Evolutionary conservation across 2,888 invertebrate species (phyloP).

Genomic region (Cylloceria caligata): DNA sequence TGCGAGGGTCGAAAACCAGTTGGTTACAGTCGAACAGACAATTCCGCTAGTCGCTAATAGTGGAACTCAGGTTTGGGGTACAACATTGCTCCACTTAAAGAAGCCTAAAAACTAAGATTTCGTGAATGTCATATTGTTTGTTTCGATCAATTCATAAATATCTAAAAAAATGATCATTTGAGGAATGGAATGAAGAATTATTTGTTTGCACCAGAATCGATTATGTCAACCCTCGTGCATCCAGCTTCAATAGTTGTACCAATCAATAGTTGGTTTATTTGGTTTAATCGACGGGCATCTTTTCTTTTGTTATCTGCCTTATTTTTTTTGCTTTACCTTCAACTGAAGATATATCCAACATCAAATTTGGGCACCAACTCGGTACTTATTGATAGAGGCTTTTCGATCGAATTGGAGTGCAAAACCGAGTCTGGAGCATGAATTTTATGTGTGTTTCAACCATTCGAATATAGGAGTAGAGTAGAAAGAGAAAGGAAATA

Average conservation of each 20-base stretch:
- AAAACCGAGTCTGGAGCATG: not conserved
- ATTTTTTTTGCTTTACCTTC: no score
- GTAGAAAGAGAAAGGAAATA: not conserved
- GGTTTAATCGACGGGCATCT: not conserved
- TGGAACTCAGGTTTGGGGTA: not conserved
- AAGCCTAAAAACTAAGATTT: no score
- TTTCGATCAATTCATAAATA: no score
- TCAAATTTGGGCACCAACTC: not conserved
- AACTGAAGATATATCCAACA: not conserved
- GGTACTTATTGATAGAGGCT: constrained; percentile 8
- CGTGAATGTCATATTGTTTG: no score
- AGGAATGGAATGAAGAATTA: no score
- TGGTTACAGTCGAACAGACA: not conserved
- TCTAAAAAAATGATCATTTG: no score
- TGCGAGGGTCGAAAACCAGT: not conserved
- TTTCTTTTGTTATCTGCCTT: not conserved
- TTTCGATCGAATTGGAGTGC: not conserved
- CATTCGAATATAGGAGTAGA: not conserved
- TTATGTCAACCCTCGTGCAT: no score
- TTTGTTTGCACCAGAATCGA: no score
- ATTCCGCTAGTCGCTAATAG: not conserved
- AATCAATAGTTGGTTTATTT: no score
- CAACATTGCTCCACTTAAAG: not conserved
- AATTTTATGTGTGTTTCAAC: constrained; percentile 1
- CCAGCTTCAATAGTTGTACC: no score